A percentile compares a stretch with the other conserved stretches of the same genome.
These are phyloP conservation scores for Semnopithecus entellus DNA, from an alignment of 2,113 vertebrate genomes.

Conservation along the genomic window DNA sequence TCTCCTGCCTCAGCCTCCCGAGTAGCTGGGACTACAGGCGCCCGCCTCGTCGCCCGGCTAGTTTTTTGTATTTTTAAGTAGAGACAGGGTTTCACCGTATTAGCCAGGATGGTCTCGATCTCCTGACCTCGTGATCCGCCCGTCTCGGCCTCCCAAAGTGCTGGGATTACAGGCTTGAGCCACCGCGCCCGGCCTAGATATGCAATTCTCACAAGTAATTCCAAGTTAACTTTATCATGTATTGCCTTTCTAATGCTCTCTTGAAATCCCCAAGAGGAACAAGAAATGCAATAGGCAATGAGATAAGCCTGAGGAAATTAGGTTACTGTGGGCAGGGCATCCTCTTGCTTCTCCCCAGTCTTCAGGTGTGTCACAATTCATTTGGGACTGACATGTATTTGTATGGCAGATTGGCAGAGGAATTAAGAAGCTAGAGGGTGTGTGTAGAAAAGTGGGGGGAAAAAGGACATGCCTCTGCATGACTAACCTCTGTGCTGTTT, in stretches of 20 bases:
- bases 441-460: background rate
- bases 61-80: too few species aligned
- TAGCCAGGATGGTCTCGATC: too few species aligned
- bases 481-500: background rate
- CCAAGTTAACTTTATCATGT: background rate
- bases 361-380: background rate
- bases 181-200: background rate
- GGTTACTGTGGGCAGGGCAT: background rate
- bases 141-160: too few species aligned
- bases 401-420: background rate
- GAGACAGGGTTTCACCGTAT: too few species aligned
- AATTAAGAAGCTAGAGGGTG: background rate
- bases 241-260: background rate
- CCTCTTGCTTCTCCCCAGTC: background rate
- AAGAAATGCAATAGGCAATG: background rate
- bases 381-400: background rate
- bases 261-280: background rate
- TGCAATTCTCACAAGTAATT: background rate
- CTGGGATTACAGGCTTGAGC: too few species aligned
- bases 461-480: background rate
- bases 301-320: background rate
- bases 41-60: too few species aligned
- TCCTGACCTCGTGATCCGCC: too few species aligned
- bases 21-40: too few species aligned
- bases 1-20: too few species aligned